Percentiles rank a stretch among this genome's conserved stretches.
These are phyloP conservation scores for Spilogale gracilis DNA, from an alignment of 2,113 vertebrate species.

Conservation along the genomic window DNA sequence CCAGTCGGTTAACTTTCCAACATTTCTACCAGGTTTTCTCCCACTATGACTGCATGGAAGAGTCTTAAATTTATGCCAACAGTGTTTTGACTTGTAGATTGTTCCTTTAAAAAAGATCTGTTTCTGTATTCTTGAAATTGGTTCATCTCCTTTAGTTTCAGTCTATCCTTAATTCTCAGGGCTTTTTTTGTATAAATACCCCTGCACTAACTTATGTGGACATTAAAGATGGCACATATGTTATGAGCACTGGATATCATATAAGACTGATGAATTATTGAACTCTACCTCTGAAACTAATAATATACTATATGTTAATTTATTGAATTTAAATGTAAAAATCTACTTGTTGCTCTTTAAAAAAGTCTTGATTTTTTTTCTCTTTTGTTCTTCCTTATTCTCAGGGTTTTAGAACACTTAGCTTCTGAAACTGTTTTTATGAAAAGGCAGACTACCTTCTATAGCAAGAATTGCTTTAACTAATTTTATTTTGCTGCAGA, in stretches of 20 bases:
- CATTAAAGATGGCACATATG: not conserved
- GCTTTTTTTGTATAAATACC: not conserved
- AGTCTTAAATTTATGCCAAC: not conserved
- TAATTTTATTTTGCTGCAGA: conserved; percentile 34
- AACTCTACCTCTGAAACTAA: not conserved
- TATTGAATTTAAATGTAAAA: not conserved
- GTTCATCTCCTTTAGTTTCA: not conserved
- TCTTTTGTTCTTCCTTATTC: not conserved
- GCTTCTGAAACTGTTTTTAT: conserved; percentile 36
- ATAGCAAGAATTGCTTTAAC: conserved; percentile 13
- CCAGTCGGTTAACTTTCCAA: not conserved
- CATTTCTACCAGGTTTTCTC: conserved; percentile 50
- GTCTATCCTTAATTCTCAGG: not conserved
- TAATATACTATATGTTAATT: not conserved
- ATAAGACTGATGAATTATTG: not conserved
- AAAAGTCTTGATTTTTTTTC: not conserved
- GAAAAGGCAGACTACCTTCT: not conserved
- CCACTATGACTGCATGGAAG: not conserved
- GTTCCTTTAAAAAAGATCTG: not conserved
- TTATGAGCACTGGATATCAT: not conserved
- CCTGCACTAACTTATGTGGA: not conserved
- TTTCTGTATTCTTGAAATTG: conserved; percentile 53
- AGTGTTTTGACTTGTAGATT: conserved; percentile 1
- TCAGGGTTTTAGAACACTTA: conserved; percentile 3
- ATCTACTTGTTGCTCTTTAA: not conserved